Conservation (phyloP, 2,888 invertebrate genomes). For the Copidosoma aretas region DNA sequence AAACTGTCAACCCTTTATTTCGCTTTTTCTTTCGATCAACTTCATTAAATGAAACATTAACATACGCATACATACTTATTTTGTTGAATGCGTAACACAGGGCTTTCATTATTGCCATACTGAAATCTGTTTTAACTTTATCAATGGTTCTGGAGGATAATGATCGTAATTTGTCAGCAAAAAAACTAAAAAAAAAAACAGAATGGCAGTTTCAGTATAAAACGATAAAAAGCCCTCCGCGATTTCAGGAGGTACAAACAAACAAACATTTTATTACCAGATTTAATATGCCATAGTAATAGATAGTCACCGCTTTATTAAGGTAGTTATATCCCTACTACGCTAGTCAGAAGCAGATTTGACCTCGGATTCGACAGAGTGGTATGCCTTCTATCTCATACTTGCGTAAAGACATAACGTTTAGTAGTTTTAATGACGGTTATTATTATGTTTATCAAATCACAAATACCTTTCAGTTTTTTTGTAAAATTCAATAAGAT, state of each 20-base stretch:
- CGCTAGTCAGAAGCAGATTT: too few species aligned
- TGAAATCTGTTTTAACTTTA: constrained; percentile 2
- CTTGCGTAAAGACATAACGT: too few species aligned
- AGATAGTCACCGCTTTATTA: neutral
- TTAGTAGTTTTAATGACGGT: too few species aligned
- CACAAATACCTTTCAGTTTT: too few species aligned
- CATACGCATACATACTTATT: neutral
- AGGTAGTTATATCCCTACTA: too few species aligned
- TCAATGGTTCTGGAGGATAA: neutral
- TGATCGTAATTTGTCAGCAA: neutral
- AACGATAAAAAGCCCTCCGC: neutral
- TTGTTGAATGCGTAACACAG: neutral
- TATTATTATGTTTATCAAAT: too few species aligned
- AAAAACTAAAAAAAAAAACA: neutral
- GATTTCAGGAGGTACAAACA: neutral
- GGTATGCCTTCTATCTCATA: too few species aligned
- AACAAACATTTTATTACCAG: neutral
- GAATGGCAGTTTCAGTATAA: neutral
- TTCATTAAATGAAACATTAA: neutral
- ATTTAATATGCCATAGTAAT: neutral
- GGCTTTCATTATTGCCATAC: neutral
- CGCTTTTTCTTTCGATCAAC: neutral
- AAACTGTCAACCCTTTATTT: neutral
- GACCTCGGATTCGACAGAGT: too few species aligned
- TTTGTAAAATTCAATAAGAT: too few species aligned